Base-by-base conservation (phyloP, 2,888 invertebrate species). In the Eremobia ochroleuca region DNA sequence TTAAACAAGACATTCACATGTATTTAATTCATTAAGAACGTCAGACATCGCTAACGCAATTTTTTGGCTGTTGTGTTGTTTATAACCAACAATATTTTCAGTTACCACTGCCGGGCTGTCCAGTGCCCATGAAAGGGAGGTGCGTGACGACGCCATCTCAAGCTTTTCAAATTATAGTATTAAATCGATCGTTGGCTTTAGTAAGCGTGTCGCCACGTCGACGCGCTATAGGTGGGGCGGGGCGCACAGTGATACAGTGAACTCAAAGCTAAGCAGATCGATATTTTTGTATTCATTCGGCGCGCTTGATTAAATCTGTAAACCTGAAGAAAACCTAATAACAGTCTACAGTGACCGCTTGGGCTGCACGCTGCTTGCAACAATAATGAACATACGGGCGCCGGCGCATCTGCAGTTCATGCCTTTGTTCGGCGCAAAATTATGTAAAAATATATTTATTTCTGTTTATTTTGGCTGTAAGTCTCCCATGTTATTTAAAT, bases 101-200 rank as follows among this genome's bases (percentile, higher is more conserved):
- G 31, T 52, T 31, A 2, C n/a, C 18, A 21, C 31, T 34, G 40
- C 21, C n/a, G n/a, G n/a, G n/a, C n/a, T n/a, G n/a, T n/a, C 31
- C 11, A n/a, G n/a, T 34, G 31, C 15, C 28, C 1, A 40, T 28
- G 49, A 25, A 66, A 46, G 34, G 28, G 5, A 13, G 18, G 59
- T 52, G 55, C 78, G 78, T 58, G 37, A 40, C 55, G 28, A 11
- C 15, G 8, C 25, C 28, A 31, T n/a, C 79, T 21, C n/a, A 31
- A 49, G 43, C 21, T 49, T 21, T 58, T 40, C 31, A 18, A 49
- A 40, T 59, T 18, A 59, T 34, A 18, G 13, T 18, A 40, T 31
- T n/a, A n/a, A 61, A 61, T 77, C 79, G 71, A 79, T 79, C 28
- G 28, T 43, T 52, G 15, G 34, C 21, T 49, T 49, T 25, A 31